Conservation (phyloP, 2,888 invertebrate genomes). For the Dynastes maya region DNA sequence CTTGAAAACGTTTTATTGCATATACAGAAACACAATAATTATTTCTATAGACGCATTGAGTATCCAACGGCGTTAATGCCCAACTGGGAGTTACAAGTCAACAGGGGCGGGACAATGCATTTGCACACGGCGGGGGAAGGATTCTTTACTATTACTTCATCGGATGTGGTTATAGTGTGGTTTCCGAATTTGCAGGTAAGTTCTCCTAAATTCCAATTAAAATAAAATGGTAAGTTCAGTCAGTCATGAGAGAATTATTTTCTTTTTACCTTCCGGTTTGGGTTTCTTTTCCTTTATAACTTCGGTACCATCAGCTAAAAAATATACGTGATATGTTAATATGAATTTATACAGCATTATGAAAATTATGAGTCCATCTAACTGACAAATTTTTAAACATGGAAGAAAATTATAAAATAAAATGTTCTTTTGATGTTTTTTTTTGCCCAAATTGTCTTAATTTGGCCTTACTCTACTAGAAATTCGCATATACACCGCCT, state of each 20-base stretch:
- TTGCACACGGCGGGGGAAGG: conserved; percentile 51
- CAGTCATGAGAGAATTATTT: too few relatives aligned
- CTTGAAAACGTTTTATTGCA: neutral
- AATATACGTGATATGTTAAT: too few relatives aligned
- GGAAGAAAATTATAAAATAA: too few relatives aligned
- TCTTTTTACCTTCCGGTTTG: neutral
- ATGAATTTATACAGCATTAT: neutral
- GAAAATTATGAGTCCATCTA: neutral
- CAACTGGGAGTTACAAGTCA: conserved; percentile 49
- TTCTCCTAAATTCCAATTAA: too few relatives aligned
- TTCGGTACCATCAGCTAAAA: conserved; percentile 4
- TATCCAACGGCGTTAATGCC: too few relatives aligned
- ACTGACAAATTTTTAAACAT: neutral
- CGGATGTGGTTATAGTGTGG: conserved; percentile 6
- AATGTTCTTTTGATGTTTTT: too few relatives aligned
- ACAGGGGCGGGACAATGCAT: conserved; percentile 56
- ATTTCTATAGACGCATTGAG: too few relatives aligned
- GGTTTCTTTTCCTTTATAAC: neutral
- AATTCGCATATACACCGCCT: too few relatives aligned
- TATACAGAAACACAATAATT: too few relatives aligned
- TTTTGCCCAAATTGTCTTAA: too few relatives aligned
- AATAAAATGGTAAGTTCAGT: too few relatives aligned
- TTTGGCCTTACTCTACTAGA: too few relatives aligned
- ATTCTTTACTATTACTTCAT: conserved; percentile 16
- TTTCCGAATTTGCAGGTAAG: conserved; percentile 23